Evolutionary conservation across 2,797 vertebrate species (phyloP).

Genomic region (Anniella stebbinsi): DNA sequence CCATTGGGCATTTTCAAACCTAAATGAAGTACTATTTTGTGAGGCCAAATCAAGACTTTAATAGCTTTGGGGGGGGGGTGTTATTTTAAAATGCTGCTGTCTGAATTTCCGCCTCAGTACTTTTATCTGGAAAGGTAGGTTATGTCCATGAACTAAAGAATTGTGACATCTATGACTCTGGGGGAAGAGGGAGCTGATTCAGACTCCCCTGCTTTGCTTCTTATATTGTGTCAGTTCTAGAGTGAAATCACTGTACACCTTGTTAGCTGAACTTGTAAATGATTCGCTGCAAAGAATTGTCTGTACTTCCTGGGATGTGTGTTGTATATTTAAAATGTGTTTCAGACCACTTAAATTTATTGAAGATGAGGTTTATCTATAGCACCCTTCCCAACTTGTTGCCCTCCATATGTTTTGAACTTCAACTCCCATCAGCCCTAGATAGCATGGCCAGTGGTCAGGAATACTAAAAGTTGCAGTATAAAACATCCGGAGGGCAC

Average conservation of each 20-base stretch:
- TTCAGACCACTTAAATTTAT: neutral
- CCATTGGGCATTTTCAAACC: neutral
- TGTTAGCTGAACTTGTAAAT: neutral
- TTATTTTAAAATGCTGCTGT: neutral
- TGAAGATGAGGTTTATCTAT: neutral
- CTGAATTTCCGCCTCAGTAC: neutral
- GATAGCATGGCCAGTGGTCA: too few relatives aligned
- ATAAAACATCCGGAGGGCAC: too few relatives aligned
- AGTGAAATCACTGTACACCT: fast-evolving
- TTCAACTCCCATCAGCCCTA: too few relatives aligned
- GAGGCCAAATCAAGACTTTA: neutral
- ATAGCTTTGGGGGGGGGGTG: neutral
- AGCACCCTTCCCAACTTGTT: too few relatives aligned
- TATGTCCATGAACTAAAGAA: neutral
- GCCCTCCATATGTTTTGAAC: too few relatives aligned
- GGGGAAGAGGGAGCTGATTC: neutral
- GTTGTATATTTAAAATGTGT: neutral
- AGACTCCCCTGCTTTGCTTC: neutral
- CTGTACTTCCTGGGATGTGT: neutral
- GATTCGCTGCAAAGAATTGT: neutral
- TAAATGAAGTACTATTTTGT: neutral
- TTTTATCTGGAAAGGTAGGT: neutral
- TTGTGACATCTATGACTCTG: neutral
- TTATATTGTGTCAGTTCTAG: neutral
- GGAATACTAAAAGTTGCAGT: too few relatives aligned